Conservation (phyloP, 1,140 invertebrate genomes). For the Trichonephila inaurata region DNA sequence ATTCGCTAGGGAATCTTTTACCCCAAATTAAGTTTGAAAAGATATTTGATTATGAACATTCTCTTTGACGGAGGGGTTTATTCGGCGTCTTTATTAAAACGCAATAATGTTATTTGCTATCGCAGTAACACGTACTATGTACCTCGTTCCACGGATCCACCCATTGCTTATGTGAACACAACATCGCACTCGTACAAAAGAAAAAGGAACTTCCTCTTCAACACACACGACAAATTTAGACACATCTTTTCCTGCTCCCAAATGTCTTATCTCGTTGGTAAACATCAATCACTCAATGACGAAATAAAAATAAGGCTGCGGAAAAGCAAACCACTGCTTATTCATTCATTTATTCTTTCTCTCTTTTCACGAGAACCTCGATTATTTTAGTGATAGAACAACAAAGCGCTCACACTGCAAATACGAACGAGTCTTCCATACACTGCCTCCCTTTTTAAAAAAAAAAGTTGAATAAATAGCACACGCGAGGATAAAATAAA, state of each 20-base stretch:
- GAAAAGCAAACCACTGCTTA: neutral
- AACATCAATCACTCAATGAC: constrained; percentile 22
- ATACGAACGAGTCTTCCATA: neutral
- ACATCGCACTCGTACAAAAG: neutral
- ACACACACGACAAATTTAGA: neutral
- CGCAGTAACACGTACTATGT: too few species aligned
- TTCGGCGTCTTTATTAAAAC: too few species aligned
- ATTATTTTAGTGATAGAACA: neutral
- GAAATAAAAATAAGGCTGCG: neutral
- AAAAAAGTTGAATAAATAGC: too few species aligned
- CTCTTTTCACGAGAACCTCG: neutral
- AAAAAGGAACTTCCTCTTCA: constrained; percentile 27
- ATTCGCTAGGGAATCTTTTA: too few species aligned
- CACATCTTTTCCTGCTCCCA: constrained; percentile 20
- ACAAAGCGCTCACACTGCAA: neutral
- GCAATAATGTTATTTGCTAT: too few species aligned
- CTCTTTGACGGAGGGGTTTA: too few species aligned
- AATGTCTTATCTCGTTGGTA: constrained; percentile 2
- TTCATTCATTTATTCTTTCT: neutral
- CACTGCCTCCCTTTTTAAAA: too few species aligned
- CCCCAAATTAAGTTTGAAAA: too few species aligned
- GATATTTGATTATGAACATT: too few species aligned
- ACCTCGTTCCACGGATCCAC: neutral
- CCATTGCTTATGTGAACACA: neutral
- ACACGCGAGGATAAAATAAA: too few species aligned